A percentile compares a stretch with the other conserved stretches of the same genome.
Evolutionary conservation across 1,140 invertebrate species (phyloP).

Genomic region (Rhopalosiphum padi): DNA sequence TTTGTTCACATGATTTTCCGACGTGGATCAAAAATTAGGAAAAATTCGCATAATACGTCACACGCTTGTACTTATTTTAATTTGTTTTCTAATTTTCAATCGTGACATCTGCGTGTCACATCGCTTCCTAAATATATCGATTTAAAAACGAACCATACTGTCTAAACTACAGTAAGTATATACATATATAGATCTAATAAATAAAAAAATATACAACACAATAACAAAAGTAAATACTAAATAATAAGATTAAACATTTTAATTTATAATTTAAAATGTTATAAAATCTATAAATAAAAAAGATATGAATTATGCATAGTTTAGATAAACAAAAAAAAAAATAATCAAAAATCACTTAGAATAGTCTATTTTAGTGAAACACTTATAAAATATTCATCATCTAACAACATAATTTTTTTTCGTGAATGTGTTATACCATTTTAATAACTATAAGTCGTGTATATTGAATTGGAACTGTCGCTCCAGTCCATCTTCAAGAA

Average conservation of each 20-base stretch:
- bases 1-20: not conserved
- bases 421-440: too few relatives aligned
- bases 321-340: not conserved
- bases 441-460: too few relatives aligned
- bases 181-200: not conserved
- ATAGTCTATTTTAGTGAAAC: not conserved
- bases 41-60: not conserved
- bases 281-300: too few relatives aligned
- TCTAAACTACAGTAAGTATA: not conserved
- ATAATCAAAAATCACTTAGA: not conserved
- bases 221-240: too few relatives aligned
- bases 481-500: too few relatives aligned
- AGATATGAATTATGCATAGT: too few relatives aligned
- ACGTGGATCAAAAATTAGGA: not conserved
- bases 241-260: not conserved
- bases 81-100: not conserved
- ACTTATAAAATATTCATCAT: too few relatives aligned
- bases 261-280: not conserved
- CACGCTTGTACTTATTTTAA: not conserved
- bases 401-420: not conserved
- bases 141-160: not conserved
- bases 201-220: not conserved
- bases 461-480: too few relatives aligned
- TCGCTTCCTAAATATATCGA: not conserved
- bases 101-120: rapidly evolving